A percentile compares a stretch with the other conserved stretches of the same genome.
Evolutionary conservation across 2,113 vertebrate genomes (phyloP).

Genomic region (Cyanocitta stelleri): DNA sequence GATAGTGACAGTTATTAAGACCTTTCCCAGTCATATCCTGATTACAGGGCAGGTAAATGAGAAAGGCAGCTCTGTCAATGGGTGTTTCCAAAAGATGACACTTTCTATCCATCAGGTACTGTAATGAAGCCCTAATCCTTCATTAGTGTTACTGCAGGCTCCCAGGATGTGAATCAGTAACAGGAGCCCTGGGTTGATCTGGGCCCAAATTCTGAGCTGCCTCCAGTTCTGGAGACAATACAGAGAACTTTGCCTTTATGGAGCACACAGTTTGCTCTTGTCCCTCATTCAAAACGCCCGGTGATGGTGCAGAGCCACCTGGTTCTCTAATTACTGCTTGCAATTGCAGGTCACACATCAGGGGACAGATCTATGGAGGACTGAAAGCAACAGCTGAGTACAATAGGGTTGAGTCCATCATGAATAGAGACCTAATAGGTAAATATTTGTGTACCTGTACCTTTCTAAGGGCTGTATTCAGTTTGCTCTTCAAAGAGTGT

Average conservation of each 20-base stretch:
- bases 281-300: rapidly evolving
- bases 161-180: background rate
- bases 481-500: background rate
- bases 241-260: background rate
- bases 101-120: background rate
- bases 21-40: background rate
- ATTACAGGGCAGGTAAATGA: background rate
- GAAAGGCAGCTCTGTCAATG: background rate
- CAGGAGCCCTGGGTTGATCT: background rate
- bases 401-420: background rate
- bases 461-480: background rate
- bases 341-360: background rate
- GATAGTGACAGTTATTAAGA: conserved; percentile 3
- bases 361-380: background rate
- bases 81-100: background rate
- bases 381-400: background rate
- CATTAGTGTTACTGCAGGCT: background rate
- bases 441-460: conserved; percentile 49
- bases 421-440: conserved; percentile 11
- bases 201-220: background rate
- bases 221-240: background rate
- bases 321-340: background rate
- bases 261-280: background rate
- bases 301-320: background rate
- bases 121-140: background rate